These are phyloP conservation scores for Drosophila sechellia DNA, from an alignment of 1,140 invertebrate genomes.

Conservation along the genomic window DNA sequence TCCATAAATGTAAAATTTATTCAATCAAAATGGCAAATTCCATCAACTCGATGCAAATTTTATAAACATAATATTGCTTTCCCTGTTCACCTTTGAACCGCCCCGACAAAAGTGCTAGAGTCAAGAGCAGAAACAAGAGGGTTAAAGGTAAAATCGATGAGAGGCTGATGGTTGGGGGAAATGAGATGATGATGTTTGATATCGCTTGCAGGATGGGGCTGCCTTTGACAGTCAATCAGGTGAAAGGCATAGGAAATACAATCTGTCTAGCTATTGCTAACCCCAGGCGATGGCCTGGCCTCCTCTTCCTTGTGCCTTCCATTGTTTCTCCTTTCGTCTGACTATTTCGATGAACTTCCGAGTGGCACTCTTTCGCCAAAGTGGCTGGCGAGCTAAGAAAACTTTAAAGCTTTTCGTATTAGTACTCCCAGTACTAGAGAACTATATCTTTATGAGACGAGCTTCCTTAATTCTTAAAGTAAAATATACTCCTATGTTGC, in stretches of 20 bases:
- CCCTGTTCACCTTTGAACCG: conserved; percentile 1
- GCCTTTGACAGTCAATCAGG: conserved; percentile 57
- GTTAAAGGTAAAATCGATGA: conserved; percentile 34
- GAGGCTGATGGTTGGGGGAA: conserved; percentile 11
- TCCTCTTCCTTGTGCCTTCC: neutral
- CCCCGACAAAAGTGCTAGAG: neutral
- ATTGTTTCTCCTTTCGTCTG: conserved; percentile 1
- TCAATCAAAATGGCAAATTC: conserved; percentile 11
- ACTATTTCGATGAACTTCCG: conserved; percentile 17
- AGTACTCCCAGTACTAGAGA: neutral
- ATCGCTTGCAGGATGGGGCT: conserved; percentile 13
- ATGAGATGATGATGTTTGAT: conserved; percentile 16
- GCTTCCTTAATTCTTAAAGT: neutral
- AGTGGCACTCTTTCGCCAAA: conserved; percentile 2
- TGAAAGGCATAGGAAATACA: conserved; percentile 27
- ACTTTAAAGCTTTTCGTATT: neutral
- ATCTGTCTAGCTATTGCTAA: conserved; percentile 33
- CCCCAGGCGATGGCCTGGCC: neutral
- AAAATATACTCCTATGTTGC: neutral
- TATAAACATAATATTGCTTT: conserved; percentile 21
- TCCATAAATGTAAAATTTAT: neutral
- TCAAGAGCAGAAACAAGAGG: conserved; percentile 1
- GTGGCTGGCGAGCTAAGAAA: neutral
- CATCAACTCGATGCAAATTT: conserved; percentile 8
- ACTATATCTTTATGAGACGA: too few relatives aligned